Evolutionary conservation across 2,888 invertebrate species (phyloP).

Genomic region (Andrena haemorrhoa): DNA sequence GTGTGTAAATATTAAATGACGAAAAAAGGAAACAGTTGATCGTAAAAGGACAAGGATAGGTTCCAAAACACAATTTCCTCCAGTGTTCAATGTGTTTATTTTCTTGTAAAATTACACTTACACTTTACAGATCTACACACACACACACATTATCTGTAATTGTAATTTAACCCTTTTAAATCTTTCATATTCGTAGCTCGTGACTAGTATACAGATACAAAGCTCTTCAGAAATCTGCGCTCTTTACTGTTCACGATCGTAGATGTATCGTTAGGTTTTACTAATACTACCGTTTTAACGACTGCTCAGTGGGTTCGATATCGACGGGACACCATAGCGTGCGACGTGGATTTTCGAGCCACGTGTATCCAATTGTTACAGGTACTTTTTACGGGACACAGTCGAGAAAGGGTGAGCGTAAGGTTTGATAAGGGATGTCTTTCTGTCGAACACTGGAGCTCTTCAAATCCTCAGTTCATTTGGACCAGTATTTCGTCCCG

Average conservation of each 20-base stretch:
- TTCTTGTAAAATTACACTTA: constrained; percentile 31
- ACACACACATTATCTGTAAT: constrained; percentile 31
- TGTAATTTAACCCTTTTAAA: constrained; percentile 48
- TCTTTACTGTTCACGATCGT: constrained; percentile 33
- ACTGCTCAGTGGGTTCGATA: constrained; percentile 4
- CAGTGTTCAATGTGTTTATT: constrained; percentile 53
- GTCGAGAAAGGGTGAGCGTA: constrained; percentile 43
- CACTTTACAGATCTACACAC: constrained; percentile 22
- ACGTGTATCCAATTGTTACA: not conserved
- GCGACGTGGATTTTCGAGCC: constrained; percentile 4
- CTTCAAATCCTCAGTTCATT: constrained; percentile 46
- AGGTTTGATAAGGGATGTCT: constrained; percentile 12
- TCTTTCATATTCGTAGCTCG: constrained; percentile 43
- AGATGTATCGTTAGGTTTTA: constrained; percentile 38
- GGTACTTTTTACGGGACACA: constrained; percentile 30
- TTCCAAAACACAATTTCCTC: constrained; percentile 44
- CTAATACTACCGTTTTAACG: constrained; percentile 39
- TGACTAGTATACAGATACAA: constrained; percentile 21
- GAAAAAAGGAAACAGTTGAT: constrained; percentile 19
- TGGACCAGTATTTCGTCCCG: constrained; percentile 66
- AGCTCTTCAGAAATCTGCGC: constrained; percentile 30
- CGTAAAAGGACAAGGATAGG: constrained; percentile 42
- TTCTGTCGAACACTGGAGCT: constrained; percentile 53
- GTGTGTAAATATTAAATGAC: constrained; percentile 55
- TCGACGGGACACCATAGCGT: not conserved